Conservation (phyloP, 2,888 invertebrate species). For the Oeneis ivallda region DNA sequence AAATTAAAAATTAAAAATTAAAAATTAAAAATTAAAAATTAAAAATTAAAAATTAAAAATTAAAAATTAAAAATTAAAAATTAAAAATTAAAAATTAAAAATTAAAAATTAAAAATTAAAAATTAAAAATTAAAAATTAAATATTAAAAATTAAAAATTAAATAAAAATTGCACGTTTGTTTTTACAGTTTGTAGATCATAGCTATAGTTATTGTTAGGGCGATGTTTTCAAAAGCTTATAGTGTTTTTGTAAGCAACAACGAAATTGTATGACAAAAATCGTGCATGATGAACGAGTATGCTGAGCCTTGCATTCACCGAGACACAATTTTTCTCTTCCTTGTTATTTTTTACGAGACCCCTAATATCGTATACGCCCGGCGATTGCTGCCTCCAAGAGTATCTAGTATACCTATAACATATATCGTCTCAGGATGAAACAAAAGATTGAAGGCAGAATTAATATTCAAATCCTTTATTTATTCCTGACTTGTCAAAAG, state of each 20-base stretch:
- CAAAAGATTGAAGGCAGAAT: too few species aligned
- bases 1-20: too few species aligned
- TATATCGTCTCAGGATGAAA: neutral
- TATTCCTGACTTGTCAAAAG: too few species aligned
- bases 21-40: too few species aligned
- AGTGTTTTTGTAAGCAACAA: slow-evolving; percentile 19
- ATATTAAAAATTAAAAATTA: too few species aligned
- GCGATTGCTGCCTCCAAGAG: slow-evolving; percentile 12
- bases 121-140: too few species aligned
- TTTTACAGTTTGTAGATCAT: neutral
- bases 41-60: too few species aligned
- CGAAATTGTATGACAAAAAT: slow-evolving; percentile 26
- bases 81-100: too few species aligned
- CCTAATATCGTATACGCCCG: slow-evolving; percentile 29
- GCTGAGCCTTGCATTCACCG: slow-evolving; percentile 31
- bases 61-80: too few species aligned
- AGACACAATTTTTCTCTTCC: slow-evolving; percentile 30
- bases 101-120: too few species aligned
- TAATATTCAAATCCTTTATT: too few species aligned
- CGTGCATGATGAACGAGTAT: slow-evolving; percentile 38
- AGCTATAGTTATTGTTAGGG: slow-evolving; percentile 3
- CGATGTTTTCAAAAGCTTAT: slow-evolving; percentile 11
- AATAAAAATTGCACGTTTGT: too few species aligned
- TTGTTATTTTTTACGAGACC: slow-evolving; percentile 38
- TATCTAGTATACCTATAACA: neutral